These are phyloP conservation scores for Myrmecobius fasciatus DNA, from an alignment of 2,113 vertebrate genomes.

Conservation along the genomic window DNA sequence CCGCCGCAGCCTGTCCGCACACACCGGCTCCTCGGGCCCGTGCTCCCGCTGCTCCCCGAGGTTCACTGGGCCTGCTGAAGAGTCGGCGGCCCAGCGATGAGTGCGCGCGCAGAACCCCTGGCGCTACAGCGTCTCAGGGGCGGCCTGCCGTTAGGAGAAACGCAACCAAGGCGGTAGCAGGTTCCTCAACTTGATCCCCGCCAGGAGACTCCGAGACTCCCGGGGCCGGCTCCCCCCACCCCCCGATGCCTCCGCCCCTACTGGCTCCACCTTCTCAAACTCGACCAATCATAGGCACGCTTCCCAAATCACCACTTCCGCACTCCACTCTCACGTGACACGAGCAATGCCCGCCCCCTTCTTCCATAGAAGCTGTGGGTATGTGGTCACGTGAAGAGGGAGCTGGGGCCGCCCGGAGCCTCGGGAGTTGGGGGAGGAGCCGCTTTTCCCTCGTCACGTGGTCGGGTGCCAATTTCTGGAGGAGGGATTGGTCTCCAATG, in stretches of 20 bases:
- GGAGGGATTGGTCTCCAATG: background rate
- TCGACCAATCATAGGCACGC: slow-evolving; percentile 55
- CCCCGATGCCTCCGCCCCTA: background rate
- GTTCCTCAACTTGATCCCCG: background rate
- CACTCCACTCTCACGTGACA: slow-evolving; percentile 60
- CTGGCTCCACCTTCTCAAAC: background rate
- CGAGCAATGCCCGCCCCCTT: background rate
- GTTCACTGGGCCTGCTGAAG: background rate
- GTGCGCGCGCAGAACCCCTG: background rate
- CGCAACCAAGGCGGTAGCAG: background rate
- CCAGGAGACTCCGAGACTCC: slow-evolving; percentile 44
- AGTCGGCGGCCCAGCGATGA: slow-evolving; percentile 32
- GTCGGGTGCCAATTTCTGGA: background rate
- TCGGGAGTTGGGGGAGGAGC: background rate
- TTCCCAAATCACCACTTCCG: slow-evolving; percentile 52
- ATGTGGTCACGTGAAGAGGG: background rate
- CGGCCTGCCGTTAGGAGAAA: background rate
- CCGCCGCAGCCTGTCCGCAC: slow-evolving; percentile 47
- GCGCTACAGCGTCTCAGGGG: background rate
- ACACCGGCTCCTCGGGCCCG: background rate
- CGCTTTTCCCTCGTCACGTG: background rate
- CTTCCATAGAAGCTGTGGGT: background rate
- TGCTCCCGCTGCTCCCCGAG: background rate
- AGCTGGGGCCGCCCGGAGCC: background rate
- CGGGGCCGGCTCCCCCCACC: slow-evolving; percentile 40